phyloP scores from a whole-genome alignment of 2,797 vertebrate genomes.

The Diplodus puntazzo region DNA sequence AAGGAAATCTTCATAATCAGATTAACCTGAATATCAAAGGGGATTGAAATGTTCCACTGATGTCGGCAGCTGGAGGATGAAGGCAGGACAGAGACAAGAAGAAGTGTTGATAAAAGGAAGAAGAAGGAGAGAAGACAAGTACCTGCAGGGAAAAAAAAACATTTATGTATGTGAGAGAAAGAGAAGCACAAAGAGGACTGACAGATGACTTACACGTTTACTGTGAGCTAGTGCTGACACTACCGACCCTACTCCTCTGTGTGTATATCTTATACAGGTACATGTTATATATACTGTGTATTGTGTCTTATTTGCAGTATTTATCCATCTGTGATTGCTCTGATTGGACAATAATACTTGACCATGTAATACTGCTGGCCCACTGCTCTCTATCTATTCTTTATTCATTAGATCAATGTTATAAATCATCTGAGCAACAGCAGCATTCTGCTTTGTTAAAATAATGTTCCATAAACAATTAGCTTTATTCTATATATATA shows the following conservation, averaged over 20 bases:
- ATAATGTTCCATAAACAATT: background rate
- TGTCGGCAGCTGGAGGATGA: constrained; percentile 58
- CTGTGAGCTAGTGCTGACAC: background rate
- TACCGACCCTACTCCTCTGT: background rate
- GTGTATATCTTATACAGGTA: background rate
- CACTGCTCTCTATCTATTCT: background rate
- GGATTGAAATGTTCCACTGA: constrained; percentile 69
- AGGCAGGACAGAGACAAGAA: constrained; percentile 15
- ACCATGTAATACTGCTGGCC: background rate
- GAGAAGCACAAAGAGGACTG: constrained; percentile 2
- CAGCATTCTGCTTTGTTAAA: too few species aligned
- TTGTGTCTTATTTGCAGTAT: background rate
- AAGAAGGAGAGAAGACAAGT: background rate
- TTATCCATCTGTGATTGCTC: background rate
- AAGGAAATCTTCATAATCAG: constrained; percentile 81
- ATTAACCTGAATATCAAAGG: constrained; percentile 70
- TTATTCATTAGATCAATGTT: too few species aligned
- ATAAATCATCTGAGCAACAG: too few species aligned
- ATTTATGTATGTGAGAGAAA: constrained; percentile 27
- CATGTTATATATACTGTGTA: background rate
- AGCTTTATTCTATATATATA: background rate
- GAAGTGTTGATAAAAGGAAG: background rate
- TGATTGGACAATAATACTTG: background rate
- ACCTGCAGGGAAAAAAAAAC: constrained; percentile 40
- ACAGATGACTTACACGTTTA: constrained; percentile 19